Conservation (phyloP, 2,888 invertebrate genomes). For the Dynastes hyllus region DNA sequence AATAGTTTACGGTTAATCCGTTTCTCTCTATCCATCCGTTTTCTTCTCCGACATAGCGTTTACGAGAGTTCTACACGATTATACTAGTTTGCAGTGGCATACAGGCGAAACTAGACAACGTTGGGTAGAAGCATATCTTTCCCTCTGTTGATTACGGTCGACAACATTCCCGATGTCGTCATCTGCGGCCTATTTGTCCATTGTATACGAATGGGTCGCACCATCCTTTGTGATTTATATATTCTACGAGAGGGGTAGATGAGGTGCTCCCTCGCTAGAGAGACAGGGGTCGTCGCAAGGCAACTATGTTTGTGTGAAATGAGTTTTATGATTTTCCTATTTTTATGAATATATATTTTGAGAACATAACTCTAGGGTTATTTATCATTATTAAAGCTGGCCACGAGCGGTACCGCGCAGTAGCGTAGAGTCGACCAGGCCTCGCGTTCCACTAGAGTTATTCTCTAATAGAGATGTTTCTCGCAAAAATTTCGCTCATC, state of each 20-base stretch:
- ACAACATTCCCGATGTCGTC: conserved; percentile 37
- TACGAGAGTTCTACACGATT: background rate
- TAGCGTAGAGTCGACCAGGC: no score
- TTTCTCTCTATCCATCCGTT: conserved; percentile 31
- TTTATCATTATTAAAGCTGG: no score
- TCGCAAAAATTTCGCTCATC: no score
- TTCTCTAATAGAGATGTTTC: no score
- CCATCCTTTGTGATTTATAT: background rate
- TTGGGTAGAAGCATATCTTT: conserved; percentile 27
- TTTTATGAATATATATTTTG: no score
- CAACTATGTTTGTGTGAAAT: no score
- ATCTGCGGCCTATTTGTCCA: conserved; percentile 29
- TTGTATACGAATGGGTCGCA: background rate
- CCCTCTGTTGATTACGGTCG: conserved; percentile 29
- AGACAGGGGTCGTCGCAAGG: no score
- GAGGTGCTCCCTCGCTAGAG: background rate
- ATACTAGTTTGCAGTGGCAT: conserved; percentile 8
- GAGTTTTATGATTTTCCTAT: no score
- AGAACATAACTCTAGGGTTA: background rate
- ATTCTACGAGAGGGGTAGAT: background rate
- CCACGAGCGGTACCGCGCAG: no score
- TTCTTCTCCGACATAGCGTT: conserved; percentile 12
- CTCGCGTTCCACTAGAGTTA: no score
- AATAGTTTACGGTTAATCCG: conserved; percentile 54
- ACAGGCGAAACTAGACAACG: conserved; percentile 41